A percentile compares a stretch with the other conserved stretches of the same genome.
Evolutionary conservation across 2,797 vertebrate species (phyloP).

Genomic region (Fundulus diaphanus): DNA sequence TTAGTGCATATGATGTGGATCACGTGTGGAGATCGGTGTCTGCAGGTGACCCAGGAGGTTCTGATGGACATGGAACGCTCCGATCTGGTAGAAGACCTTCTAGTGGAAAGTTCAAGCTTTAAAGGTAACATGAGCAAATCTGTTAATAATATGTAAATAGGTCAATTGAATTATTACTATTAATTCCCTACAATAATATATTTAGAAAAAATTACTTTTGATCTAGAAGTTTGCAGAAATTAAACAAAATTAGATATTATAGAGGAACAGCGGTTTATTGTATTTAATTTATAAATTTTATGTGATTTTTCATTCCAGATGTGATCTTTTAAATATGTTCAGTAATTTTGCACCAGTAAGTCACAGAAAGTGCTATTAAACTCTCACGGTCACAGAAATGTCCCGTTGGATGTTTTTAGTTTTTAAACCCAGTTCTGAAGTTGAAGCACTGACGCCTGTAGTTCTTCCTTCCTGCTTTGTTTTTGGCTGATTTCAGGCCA

Average conservation of each 20-base stretch:
- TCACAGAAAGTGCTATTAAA: too few relatives aligned
- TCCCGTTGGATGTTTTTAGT: background rate
- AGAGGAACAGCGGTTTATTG: background rate
- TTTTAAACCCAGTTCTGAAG: too few relatives aligned
- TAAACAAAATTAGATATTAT: background rate
- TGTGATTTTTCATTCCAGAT: background rate
- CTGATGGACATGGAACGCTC: background rate
- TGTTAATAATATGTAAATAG: too few relatives aligned
- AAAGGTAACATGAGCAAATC: background rate
- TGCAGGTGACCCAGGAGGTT: background rate
- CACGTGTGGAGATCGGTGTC: background rate
- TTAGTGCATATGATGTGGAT: background rate
- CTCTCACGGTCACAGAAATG: too few relatives aligned
- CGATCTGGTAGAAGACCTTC: background rate
- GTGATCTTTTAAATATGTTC: background rate
- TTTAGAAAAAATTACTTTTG: too few relatives aligned
- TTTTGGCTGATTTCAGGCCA: too few relatives aligned
- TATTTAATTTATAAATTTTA: too few relatives aligned
- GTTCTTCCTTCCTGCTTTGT: too few relatives aligned
- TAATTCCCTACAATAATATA: too few relatives aligned
- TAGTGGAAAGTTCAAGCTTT: background rate
- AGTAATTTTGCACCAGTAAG: background rate
- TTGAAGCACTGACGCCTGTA: too few relatives aligned
- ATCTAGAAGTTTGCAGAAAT: too few relatives aligned
- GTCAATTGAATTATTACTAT: too few relatives aligned